These are phyloP conservation scores for Emydoidea blandingii DNA, from an alignment of 2,797 vertebrate genomes.

Conservation along the genomic window DNA sequence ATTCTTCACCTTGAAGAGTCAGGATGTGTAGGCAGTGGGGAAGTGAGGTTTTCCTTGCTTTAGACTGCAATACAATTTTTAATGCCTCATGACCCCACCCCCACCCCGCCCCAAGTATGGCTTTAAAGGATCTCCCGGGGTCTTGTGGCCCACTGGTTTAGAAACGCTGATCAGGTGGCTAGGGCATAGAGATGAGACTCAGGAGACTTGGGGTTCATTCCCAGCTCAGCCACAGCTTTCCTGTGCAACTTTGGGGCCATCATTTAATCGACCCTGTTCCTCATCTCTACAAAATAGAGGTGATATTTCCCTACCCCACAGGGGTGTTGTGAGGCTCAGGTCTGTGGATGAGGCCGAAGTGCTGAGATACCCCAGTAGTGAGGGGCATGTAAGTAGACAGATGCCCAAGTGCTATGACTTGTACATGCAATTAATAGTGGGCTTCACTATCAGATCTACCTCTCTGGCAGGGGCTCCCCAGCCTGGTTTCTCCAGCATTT, in stretches of 20 bases:
- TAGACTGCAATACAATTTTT: neutral
- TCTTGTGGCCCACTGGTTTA: neutral
- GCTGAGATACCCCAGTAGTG: neutral
- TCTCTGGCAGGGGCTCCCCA: rapidly evolving
- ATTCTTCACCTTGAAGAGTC: neutral
- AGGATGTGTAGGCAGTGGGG: neutral
- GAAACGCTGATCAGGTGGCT: neutral
- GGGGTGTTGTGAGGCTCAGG: no score
- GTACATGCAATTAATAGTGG: neutral
- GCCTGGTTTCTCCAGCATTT: rapidly evolving
- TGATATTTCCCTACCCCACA: neutral
- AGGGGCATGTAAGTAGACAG: no score
- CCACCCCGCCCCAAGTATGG: neutral
- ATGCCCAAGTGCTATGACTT: neutral
- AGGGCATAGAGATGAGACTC: neutral
- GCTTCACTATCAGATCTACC: neutral
- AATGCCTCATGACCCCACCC: neutral
- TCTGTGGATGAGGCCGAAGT: neutral
- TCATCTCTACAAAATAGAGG: neutral
- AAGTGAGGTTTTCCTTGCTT: neutral
- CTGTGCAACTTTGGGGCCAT: neutral
- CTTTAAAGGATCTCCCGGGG: neutral
- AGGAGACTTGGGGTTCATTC: neutral
- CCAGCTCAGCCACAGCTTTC: neutral
- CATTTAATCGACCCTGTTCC: neutral